Percentiles rank a stretch among this genome's conserved stretches.
phyloP scores from a whole-genome alignment of 2,888 invertebrate genomes.

The Aradus depressus region DNA sequence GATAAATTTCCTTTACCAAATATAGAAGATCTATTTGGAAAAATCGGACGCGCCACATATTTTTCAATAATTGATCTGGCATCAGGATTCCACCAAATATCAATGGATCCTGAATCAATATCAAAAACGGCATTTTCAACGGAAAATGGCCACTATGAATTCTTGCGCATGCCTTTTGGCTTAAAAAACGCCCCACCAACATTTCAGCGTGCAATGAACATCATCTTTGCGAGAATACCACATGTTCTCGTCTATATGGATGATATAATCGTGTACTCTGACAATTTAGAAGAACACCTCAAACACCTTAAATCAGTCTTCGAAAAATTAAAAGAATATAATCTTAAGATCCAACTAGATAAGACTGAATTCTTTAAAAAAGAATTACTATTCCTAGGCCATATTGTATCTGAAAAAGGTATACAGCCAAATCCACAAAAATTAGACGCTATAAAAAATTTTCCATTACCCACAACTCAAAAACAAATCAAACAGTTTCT shows the following conservation, averaged over 20 bases:
- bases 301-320: neutral
- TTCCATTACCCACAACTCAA: slow-evolving; percentile 5
- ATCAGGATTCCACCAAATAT: slow-evolving; percentile 20
- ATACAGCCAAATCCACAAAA: slow-evolving; percentile 6
- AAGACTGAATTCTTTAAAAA: slow-evolving; percentile 21
- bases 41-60: slow-evolving; percentile 15
- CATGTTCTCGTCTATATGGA: slow-evolving; percentile 20
- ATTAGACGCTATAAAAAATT: slow-evolving; percentile 11
- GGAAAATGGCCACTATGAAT: slow-evolving; percentile 10
- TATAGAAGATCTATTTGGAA: slow-evolving; percentile 17
- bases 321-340: slow-evolving; percentile 8
- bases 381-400: slow-evolving; percentile 15
- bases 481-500: slow-evolving; percentile 28
- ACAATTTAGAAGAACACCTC: slow-evolving; percentile 12
- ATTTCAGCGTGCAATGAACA: slow-evolving; percentile 15
- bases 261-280: slow-evolving; percentile 16
- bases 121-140: slow-evolving; percentile 16
- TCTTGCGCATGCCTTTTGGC: slow-evolving; percentile 13
- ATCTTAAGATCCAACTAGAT: slow-evolving; percentile 19
- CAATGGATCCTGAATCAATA: slow-evolving; percentile 1
- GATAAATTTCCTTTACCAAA: slow-evolving; percentile 19
- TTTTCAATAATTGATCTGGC: slow-evolving; percentile 11
- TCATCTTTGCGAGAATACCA: slow-evolving; percentile 6
- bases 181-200: slow-evolving; percentile 16
- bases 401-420: slow-evolving; percentile 10